A percentile compares a stretch with the other conserved stretches of the same genome.
Evolutionary conservation across 2,113 vertebrate genomes (phyloP).

Genomic region (Numida meleagris): DNA sequence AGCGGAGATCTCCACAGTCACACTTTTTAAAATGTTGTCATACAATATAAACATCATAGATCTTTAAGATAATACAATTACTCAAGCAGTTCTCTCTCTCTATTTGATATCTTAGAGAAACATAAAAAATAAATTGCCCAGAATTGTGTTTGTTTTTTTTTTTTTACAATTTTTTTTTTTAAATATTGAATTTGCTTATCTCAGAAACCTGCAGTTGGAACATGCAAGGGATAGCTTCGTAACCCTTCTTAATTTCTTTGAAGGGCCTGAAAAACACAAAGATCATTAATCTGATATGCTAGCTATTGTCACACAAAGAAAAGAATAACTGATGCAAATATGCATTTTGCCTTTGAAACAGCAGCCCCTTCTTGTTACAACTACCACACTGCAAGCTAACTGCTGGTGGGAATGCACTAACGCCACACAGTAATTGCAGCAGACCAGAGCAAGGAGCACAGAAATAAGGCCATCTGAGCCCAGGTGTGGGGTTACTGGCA

Average conservation of each 20-base stretch:
- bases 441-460: fast-evolving
- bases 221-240: background rate
- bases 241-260: background rate
- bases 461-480: fast-evolving
- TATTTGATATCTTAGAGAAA: background rate
- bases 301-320: background rate
- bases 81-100: background rate
- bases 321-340: background rate
- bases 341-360: background rate
- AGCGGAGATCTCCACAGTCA: background rate
- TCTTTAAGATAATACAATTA: background rate
- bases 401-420: background rate
- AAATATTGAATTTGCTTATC: background rate
- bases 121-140: background rate
- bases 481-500: fast-evolving
- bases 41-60: background rate
- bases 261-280: background rate
- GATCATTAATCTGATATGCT: fast-evolving
- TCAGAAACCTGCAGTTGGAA: background rate
- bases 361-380: background rate
- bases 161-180: background rate
- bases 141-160: background rate
- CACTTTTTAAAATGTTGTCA: background rate
- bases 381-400: background rate
- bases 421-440: background rate